Base-by-base conservation (phyloP, 1,140 invertebrate species). In the Drosophila littoralis region DNA sequence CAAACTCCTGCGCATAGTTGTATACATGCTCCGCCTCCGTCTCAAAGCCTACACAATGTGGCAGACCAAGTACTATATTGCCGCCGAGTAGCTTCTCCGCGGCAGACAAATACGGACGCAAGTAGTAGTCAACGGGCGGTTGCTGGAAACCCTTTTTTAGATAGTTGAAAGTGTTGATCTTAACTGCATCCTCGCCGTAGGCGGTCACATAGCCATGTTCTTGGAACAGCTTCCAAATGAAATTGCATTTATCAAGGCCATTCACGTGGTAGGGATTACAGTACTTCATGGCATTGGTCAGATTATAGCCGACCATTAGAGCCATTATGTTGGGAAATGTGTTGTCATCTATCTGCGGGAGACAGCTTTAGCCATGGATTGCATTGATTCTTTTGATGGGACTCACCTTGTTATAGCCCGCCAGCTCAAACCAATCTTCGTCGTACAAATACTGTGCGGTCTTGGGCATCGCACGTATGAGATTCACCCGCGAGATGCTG, bases 251-350 rank as follows among this genome's bases (percentile, higher is more conserved):
- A 75, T 95, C 93, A 68, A 95, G 79, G 12, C 92, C 93, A 40
- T 93, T 93, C 0, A 91, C 67, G 36, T 81, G 83, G 58, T 85
- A 92, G 3, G 94, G 93, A 59, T 92, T 91, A 79, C 95, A 95
- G 75, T 92, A 88, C 12, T 88, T 66, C 65, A 93, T 91, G 12
- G 94, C 92, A 69, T 93, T 92, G 10, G 79, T 75, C 52, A 92
- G 81, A 90, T 91, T 95, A 46, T 94, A 93, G 2, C 96, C 97
- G 2, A 95, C 96, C 22, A 97, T 91, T 4, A 96, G 92, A 0
- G 96, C 95, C 94, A 97, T 96, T 17, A 97, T 83, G 91, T 97
- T 97, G 0, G 96, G 96, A 86, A 96, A 97, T 1, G 96, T 97
- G 75, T 97, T 97, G 77, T 96, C 96, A 2, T 94, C 96, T 69